phyloP scores from a whole-genome alignment of 2,113 vertebrate species.

The Urocolius indicus region DNA sequence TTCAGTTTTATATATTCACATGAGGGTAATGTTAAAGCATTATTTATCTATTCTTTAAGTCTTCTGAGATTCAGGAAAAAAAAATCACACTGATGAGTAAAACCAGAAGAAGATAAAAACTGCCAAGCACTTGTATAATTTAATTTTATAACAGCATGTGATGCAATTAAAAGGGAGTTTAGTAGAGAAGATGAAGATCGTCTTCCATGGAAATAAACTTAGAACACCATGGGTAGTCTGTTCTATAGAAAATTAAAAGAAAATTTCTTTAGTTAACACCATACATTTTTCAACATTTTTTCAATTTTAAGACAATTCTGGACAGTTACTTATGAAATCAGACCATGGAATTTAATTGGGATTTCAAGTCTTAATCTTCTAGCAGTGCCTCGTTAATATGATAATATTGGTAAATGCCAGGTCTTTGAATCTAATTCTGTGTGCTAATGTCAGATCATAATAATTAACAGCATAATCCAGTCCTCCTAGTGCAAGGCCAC shows the following conservation, averaged over 20 bases:
- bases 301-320: neutral
- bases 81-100: neutral
- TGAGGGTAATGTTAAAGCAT: neutral
- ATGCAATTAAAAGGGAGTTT: neutral
- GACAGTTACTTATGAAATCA: neutral
- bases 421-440: neutral
- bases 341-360: neutral
- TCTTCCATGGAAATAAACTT: neutral
- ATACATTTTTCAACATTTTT: neutral
- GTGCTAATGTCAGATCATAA: neutral
- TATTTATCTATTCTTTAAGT: neutral
- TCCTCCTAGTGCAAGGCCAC: neutral
- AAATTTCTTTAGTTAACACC: neutral
- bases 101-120: neutral
- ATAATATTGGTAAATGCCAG: neutral
- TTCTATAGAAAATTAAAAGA: neutral
- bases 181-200: neutral
- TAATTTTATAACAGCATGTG: neutral
- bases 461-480: neutral
- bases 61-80: neutral
- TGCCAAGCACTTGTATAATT: neutral
- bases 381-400: neutral
- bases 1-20: neutral
- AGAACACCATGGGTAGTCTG: neutral
- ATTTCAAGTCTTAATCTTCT: slow-evolving; percentile 13